Evolutionary conservation across 2,797 vertebrate genomes (phyloP).

Genomic region (Helicolenus hilgendorfi): DNA sequence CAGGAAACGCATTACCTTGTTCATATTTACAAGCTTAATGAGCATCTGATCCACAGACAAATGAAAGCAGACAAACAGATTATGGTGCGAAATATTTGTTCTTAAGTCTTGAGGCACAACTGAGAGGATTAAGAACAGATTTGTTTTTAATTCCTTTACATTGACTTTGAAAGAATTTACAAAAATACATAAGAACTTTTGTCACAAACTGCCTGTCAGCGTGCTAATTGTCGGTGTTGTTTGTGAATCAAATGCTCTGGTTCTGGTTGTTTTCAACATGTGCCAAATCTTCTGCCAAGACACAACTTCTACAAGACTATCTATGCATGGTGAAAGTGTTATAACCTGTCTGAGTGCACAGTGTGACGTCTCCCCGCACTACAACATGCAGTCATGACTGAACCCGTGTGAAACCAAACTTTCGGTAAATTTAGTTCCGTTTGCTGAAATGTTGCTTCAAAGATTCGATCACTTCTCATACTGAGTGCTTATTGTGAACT

Average conservation of each 20-base stretch:
- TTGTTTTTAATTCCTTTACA: not conserved
- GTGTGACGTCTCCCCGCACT: not conserved
- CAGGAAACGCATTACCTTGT: not conserved
- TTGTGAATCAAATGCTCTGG: conserved; percentile 13
- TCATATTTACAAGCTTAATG: not conserved
- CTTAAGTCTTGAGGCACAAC: not conserved
- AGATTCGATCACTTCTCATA: not conserved
- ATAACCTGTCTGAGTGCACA: conserved; percentile 10
- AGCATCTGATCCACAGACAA: conserved; percentile 10
- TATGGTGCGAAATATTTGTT: not conserved
- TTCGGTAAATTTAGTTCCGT: not conserved
- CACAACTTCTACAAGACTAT: not conserved
- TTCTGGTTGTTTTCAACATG: conserved; percentile 1
- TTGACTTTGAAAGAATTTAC: not conserved
- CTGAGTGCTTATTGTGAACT: not conserved
- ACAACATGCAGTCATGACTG: not conserved
- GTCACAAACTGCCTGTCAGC: not conserved
- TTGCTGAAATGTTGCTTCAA: not conserved
- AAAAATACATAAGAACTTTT: not conserved
- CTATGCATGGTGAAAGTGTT: conserved; percentile 57
- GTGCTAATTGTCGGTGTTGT: not conserved
- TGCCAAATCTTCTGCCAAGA: conserved; percentile 55
- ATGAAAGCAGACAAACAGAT: not conserved
- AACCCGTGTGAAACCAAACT: not conserved
- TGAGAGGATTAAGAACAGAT: not conserved